Conservation (phyloP, 2,113 vertebrate species). For the Phylloscopus trochilus region DNA sequence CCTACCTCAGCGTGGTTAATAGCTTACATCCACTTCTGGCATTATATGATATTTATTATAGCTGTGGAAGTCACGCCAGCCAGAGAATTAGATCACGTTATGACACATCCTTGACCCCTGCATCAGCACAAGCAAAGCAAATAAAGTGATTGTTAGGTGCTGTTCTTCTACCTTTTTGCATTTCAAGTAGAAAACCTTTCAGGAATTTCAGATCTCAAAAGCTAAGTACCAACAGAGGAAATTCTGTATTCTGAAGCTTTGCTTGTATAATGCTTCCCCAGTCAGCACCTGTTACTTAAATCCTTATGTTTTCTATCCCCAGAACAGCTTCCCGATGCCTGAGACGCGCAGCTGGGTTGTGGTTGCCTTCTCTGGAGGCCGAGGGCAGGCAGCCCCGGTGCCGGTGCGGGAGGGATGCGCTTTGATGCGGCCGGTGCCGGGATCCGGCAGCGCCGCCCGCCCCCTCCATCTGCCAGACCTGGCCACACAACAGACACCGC, state of each 20-base stretch:
- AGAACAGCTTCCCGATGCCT: not conserved
- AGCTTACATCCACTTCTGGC: not conserved
- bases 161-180: not conserved
- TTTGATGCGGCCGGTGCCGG: not conserved
- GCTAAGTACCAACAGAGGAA: not conserved
- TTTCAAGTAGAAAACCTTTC: not conserved
- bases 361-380: rapidly evolving
- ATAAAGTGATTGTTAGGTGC: not conserved
- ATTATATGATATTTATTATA: not conserved
- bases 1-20: not conserved
- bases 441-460: not conserved
- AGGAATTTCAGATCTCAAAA: not conserved
- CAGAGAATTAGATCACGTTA: not conserved
- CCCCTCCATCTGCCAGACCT: conserved; percentile 12
- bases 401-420: not conserved
- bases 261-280: not conserved
- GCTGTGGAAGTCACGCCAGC: not conserved
- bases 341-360: rapidly evolving
- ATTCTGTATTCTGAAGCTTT: not conserved
- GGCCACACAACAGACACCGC: not conserved
- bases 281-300: not conserved
- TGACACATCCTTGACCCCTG: not conserved
- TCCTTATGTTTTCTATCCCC: not conserved
- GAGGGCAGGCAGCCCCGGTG: not conserved
- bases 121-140: not conserved